These are phyloP conservation scores for Drosophila baimaii DNA, from an alignment of 1,140 invertebrate species.

Conservation along the genomic window DNA sequence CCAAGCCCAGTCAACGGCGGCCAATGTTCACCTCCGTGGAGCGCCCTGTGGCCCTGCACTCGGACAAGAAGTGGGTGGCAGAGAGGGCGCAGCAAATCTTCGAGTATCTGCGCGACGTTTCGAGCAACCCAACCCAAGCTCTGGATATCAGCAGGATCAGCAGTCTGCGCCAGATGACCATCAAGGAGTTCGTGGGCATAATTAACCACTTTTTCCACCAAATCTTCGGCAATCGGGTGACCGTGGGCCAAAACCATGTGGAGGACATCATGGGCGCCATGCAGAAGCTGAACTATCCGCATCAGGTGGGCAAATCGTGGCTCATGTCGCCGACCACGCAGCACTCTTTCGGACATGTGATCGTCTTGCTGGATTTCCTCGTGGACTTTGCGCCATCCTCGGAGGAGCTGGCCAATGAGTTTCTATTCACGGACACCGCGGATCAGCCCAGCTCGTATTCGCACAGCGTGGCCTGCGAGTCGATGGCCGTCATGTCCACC, in stretches of 20 bases:
- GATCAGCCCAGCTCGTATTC: slow-evolving; percentile 55
- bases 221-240: slow-evolving; percentile 62
- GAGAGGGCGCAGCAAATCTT: slow-evolving; percentile 66
- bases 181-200: slow-evolving; percentile 76
- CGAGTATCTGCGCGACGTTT: slow-evolving; percentile 58
- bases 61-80: slow-evolving; percentile 79
- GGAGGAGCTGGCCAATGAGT: slow-evolving; percentile 31
- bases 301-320: slow-evolving; percentile 71
- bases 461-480: slow-evolving; percentile 46
- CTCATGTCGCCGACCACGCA: slow-evolving; percentile 75
- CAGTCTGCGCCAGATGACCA: slow-evolving; percentile 73
- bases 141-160: slow-evolving; percentile 55
- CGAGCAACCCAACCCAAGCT: not conserved
- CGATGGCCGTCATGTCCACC: slow-evolving; percentile 36
- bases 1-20: slow-evolving; percentile 13
- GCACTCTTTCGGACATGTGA: slow-evolving; percentile 78
- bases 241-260: slow-evolving; percentile 69
- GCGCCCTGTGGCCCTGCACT: slow-evolving; percentile 50
- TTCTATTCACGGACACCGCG: slow-evolving; percentile 61
- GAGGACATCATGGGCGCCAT: slow-evolving; percentile 72
- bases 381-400: slow-evolving; percentile 65
- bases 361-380: slow-evolving; percentile 75
- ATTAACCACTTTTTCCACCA: slow-evolving; percentile 66
- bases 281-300: slow-evolving; percentile 74
- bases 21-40: slow-evolving; percentile 52